Conservation (phyloP, 2,113 vertebrate genomes). For the Hypomesus transpacificus region DNA sequence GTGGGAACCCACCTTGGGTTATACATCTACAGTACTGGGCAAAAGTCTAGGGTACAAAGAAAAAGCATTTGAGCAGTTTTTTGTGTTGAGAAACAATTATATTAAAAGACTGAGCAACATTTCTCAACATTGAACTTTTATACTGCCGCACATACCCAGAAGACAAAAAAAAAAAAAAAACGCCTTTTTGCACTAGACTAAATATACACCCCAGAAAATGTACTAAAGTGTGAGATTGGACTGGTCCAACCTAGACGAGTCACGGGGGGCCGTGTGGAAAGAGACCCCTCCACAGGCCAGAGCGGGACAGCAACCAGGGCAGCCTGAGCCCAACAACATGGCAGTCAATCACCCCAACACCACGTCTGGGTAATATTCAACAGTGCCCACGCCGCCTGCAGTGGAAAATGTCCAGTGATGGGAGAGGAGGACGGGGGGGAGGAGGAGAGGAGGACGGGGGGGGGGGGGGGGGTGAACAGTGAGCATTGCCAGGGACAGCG, state of each 20-base stretch:
- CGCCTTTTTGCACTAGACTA: too few relatives aligned
- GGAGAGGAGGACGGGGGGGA: neutral
- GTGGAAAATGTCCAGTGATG: conserved; percentile 5
- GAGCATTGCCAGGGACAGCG: neutral
- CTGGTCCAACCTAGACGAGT: neutral
- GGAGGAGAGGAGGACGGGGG: neutral
- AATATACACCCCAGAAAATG: too few relatives aligned
- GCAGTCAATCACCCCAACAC: conserved; percentile 12
- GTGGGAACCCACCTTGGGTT: too few relatives aligned
- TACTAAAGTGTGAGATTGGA: too few relatives aligned
- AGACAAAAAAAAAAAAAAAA: too few relatives aligned
- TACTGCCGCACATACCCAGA: neutral
- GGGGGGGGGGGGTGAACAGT: neutral
- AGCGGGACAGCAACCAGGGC: neutral
- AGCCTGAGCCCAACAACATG: conserved; percentile 11
- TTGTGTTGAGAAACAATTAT: too few relatives aligned
- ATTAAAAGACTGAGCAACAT: too few relatives aligned
- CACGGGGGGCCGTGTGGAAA: neutral
- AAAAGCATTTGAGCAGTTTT: too few relatives aligned
- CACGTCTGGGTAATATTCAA: conserved; percentile 35
- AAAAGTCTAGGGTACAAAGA: too few relatives aligned
- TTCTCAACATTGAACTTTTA: too few relatives aligned
- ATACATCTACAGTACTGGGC: too few relatives aligned
- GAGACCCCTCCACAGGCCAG: neutral
- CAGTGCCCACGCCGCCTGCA: conserved; percentile 9